Base-by-base conservation (phyloP, 1,140 invertebrate species). In the Temnothorax curvispinosus region DNA sequence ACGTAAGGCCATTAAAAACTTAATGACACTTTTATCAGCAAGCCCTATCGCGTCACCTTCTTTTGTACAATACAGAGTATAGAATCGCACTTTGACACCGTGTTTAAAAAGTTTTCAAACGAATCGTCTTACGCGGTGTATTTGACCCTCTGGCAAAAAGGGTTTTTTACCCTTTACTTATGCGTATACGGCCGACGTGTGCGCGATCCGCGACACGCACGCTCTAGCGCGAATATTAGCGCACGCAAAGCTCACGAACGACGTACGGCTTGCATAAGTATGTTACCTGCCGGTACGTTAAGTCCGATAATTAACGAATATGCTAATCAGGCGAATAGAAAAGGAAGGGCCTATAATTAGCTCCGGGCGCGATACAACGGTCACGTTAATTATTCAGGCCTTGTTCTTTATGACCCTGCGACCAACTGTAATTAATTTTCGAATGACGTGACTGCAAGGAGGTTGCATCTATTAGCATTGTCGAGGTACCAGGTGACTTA, bases 341-440 rank as follows among this genome's bases (percentile, higher is more conserved):
- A 91, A 90, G 91, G 89, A 91, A 80, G 89, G 88, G 88, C 89
- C 90, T 93, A 92, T 93, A 93, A 94, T 93, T 94, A 93, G 90
- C 87, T 80, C 67, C 75, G 87, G 65, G 78, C 81, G 89, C 90
- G 92, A 92, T 90, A 88, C 86, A 91, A 89, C 88, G 87, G 88
- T 91, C 91, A 88, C 91, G 88, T 92, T 93, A 94, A 93, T 94
- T 93, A 93, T 93, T 91, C 92, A 93, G 90, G 91, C 93, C 92
- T 94, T 91, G 90, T 93, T 93, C 91, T 93, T 92, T 92, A 88
- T 90, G 88, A 91, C 72, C 87, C 84, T 62, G 69, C 88, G 85
- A 87, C 64, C 76, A 84, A 88, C 87, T 91, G 86, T 92, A 93
- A 93, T 93, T 93, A 93, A 93, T 93, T 93, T 93, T 90, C 89